Evolutionary conservation across 2,888 invertebrate genomes (phyloP), one percentile per base, ranked within the genome.

Genomic region (Mycogona germanica): DNA sequence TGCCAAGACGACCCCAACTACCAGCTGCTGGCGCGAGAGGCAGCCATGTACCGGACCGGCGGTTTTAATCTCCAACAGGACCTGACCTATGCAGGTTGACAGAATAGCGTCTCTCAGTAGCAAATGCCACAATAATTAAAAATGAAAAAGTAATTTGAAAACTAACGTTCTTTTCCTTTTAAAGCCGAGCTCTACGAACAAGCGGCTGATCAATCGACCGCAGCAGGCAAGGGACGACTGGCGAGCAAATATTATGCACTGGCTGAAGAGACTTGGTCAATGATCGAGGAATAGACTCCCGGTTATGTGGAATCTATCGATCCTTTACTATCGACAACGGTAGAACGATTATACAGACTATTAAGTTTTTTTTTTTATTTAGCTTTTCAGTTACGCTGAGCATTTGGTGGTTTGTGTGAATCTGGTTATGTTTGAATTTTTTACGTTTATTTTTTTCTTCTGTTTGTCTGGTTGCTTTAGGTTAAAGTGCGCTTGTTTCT

Each of bases 201-300:
- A 57, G 76, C 76, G 25, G 76, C 75, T n/a, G 75, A 77, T 54
- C 65, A 65, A 17, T 76, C 76, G 1, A 74, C 72, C 66, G 71
- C 67, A 51, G 69, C 70, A n/a, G 73, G 74, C 73, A 75, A 76
- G 58, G 76, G 76, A 25, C 68, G 73, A 55, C 64, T 75, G 54
- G 76, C 76, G 37, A 74, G 67, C 61, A 73, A 74, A 60, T 75
- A 70, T 61, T 75, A 70, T 57, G 65, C 67, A 60, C 56, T 69
- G 53, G 73, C 75, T 3, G 75, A 75, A 62, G 72, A 74, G 61
- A 69, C 68, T 21, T 70, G 64, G 60, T 69, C 63, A 19, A 64
- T 66, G 58, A 62, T 65, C 19, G 52, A 56, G 28, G 49, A 49
- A 25, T 49, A 35, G n/a, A n/a, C n/a, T n/a, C n/a, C n/a, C n/a